These are phyloP conservation scores for Ctenosaura bakeri DNA, from an alignment of 2,797 vertebrate genomes.

Conservation along the genomic window DNA sequence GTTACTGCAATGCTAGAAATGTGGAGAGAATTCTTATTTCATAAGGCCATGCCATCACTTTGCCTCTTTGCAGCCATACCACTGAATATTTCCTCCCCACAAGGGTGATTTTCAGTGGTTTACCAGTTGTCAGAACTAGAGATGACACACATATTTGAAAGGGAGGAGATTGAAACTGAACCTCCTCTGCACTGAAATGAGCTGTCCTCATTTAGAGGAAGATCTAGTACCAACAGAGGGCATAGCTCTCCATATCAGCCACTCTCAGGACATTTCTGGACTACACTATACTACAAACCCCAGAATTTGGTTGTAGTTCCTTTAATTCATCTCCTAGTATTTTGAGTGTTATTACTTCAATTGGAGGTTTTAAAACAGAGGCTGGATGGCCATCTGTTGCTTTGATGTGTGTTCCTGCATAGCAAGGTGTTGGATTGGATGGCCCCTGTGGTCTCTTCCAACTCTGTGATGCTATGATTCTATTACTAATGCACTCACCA, in stretches of 20 bases:
- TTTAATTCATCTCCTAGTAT: slow-evolving; percentile 50
- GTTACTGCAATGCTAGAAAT: too few species aligned
- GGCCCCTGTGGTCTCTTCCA: too few species aligned
- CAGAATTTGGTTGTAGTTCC: neutral
- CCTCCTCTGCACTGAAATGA: neutral
- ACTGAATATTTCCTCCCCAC: neutral
- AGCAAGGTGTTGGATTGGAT: too few species aligned
- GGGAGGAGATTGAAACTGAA: neutral
- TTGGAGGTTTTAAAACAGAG: neutral
- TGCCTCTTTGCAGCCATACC: too few species aligned
- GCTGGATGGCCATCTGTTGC: too few species aligned
- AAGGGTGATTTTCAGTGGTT: neutral
- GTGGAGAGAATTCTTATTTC: too few species aligned
- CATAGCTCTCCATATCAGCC: neutral
- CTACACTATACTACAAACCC: too few species aligned
- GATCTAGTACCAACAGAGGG: neutral
- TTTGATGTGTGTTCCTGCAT: too few species aligned
- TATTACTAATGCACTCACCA: slow-evolving; percentile 25
- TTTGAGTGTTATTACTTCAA: slow-evolving; percentile 47
- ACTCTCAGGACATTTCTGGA: too few species aligned
- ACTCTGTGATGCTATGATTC: too few species aligned
- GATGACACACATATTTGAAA: neutral
- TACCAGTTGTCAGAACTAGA: neutral
- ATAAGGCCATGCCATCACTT: too few species aligned
- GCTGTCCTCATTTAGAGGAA: neutral